Evolutionary conservation across 2,888 invertebrate species (phyloP).

Genomic region (Mesopsocus fuscifrons): DNA sequence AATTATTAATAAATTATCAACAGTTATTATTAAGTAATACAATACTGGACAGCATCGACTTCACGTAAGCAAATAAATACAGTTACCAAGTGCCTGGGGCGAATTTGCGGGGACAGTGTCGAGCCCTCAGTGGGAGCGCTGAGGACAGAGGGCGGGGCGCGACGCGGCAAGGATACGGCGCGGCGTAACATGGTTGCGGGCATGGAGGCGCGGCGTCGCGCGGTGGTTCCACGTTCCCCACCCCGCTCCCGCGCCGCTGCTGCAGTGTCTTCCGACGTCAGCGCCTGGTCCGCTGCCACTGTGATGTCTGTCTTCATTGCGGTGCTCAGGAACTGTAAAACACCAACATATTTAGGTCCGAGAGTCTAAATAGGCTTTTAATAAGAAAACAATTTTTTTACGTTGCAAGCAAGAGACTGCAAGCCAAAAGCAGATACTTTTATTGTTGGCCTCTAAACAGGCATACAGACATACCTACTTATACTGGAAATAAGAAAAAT

Average conservation of each 20-base stretch:
- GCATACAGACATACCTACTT: too few species aligned
- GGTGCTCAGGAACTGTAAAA: constrained; percentile 49
- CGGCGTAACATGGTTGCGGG: constrained; percentile 14
- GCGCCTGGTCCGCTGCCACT: constrained; percentile 31
- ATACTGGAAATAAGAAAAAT: too few species aligned
- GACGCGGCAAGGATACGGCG: constrained; percentile 3
- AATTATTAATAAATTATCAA: too few species aligned
- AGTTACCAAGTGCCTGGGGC: constrained; percentile 1
- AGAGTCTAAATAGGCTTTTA: not conserved
- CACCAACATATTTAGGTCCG: not conserved
- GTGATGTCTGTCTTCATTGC: constrained; percentile 58
- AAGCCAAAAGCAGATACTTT: too few species aligned
- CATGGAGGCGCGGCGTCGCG: constrained; percentile 24
- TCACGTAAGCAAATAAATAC: too few species aligned
- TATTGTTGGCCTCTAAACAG: too few species aligned
- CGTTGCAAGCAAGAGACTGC: too few species aligned
- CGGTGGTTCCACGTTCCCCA: too few species aligned
- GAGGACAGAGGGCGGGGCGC: constrained; percentile 10
- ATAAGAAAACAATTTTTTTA: too few species aligned
- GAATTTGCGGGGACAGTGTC: not conserved
- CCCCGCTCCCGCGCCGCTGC: constrained; percentile 25
- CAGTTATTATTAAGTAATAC: too few species aligned
- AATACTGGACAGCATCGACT: too few species aligned
- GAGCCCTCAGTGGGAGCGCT: not conserved
- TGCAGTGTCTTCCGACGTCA: constrained; percentile 23